phyloP scores from a whole-genome alignment of 2,797 vertebrate species.

The Enteromius radiatus region DNA sequence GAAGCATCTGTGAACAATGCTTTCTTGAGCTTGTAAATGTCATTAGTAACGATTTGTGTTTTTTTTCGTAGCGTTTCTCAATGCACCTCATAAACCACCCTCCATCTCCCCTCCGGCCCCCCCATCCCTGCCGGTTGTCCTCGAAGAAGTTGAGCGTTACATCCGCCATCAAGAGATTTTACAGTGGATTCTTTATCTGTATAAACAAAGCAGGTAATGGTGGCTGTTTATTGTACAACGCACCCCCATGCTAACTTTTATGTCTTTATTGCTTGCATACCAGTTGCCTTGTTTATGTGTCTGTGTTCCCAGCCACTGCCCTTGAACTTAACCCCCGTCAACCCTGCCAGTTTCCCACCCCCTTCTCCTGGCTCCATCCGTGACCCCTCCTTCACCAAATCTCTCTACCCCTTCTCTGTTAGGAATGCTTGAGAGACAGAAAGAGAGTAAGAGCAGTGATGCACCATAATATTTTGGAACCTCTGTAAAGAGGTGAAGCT shows the following conservation, averaged over 20 bases:
- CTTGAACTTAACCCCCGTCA: conserved; percentile 77
- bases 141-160: conserved; percentile 56
- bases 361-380: conserved; percentile 20
- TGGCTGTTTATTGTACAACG: conserved; percentile 80
- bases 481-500: not conserved
- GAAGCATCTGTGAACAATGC: conserved; percentile 36
- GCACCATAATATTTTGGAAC: not conserved
- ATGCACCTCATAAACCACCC: conserved; percentile 40
- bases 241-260: conserved; percentile 80
- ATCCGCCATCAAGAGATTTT: conserved; percentile 57
- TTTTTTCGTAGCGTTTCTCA: conserved; percentile 29
- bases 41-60: conserved; percentile 47
- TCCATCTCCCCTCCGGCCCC: conserved; percentile 45
- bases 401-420: conserved; percentile 68
- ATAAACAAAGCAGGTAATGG: conserved; percentile 81
- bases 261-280: conserved; percentile 81
- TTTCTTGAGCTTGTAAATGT: conserved; percentile 54
- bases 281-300: conserved; percentile 79
- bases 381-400: conserved; percentile 48
- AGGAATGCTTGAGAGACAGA: conserved; percentile 35
- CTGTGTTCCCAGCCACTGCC: conserved; percentile 77
- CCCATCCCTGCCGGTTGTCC: conserved; percentile 41
- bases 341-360: conserved; percentile 28
- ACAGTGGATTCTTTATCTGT: conserved; percentile 76
- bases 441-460: not conserved